Percentiles rank a stretch among this genome's conserved stretches.
phyloP scores from a whole-genome alignment of 1,140 invertebrate species.

The Anastrepha ludens region DNA sequence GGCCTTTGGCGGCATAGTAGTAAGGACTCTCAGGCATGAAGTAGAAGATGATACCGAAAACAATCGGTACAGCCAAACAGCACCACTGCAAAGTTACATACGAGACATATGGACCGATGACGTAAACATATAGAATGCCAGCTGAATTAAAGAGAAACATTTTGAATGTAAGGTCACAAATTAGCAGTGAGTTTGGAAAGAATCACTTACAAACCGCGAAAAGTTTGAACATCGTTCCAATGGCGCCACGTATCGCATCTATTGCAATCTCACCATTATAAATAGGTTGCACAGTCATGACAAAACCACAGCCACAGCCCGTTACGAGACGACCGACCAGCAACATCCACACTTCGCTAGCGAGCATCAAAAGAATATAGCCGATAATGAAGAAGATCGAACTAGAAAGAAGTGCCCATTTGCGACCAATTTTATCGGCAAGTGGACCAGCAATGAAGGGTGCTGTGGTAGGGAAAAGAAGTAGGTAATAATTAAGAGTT shows the following conservation, averaged over 20 bases:
- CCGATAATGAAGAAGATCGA: conserved; percentile 82
- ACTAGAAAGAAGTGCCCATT: conserved; percentile 80
- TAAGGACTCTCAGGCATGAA: conserved; percentile 90
- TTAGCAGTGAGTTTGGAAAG: not conserved
- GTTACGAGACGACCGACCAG: conserved; percentile 80
- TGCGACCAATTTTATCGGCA: conserved; percentile 85
- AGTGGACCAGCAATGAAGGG: conserved; percentile 79
- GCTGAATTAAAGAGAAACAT: conserved; percentile 67
- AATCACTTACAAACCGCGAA: conserved; percentile 75
- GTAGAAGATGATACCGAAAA: conserved; percentile 82
- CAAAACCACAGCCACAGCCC: conserved; percentile 83
- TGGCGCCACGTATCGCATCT: conserved; percentile 82
- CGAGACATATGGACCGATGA: conserved; percentile 82
- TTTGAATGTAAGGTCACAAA: not conserved
- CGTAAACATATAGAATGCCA: conserved; percentile 86
- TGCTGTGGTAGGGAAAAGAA: conserved; percentile 64
- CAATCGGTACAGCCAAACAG: conserved; percentile 78
- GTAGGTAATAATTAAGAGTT: not conserved
- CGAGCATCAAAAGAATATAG: conserved; percentile 81
- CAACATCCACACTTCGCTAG: conserved; percentile 76
- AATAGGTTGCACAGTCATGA: conserved; percentile 88
- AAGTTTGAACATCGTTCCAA: conserved; percentile 88
- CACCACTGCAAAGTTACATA: conserved; percentile 82
- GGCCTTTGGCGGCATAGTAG: conserved; percentile 79
- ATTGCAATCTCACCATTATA: conserved; percentile 92